Conservation (phyloP, 2,888 invertebrate species). For the Eupithecia exiguata region DNA sequence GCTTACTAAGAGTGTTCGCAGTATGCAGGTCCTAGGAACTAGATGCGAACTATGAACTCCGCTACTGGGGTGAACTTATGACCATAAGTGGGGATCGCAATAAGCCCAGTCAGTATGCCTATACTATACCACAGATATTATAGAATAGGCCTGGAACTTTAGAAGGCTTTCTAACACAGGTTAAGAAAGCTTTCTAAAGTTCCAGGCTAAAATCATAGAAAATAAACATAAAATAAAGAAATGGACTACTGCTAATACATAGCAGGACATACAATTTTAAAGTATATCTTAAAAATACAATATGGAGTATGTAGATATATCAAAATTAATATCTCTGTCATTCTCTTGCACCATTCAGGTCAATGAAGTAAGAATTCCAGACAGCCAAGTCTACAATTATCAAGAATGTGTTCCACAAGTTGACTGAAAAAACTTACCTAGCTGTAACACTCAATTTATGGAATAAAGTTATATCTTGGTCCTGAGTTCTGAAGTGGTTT, state of each 20-base stretch:
- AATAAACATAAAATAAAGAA: no score
- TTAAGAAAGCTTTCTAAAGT: no score
- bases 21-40: background rate
- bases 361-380: background rate
- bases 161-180: no score
- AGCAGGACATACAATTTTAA: background rate
- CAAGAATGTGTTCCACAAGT: background rate
- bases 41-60: background rate
- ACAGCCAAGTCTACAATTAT: background rate
- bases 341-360: background rate
- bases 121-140: no score
- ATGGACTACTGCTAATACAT: no score
- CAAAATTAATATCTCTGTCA: background rate
- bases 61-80: background rate
- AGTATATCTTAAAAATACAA: background rate
- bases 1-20: background rate
- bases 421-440: constrained; percentile 80
- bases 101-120: background rate
- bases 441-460: constrained; percentile 93
- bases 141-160: no score
- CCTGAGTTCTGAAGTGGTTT: constrained; percentile 91
- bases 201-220: no score
- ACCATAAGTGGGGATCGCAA: background rate
- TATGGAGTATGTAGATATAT: background rate
- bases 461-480: constrained; percentile 93